phyloP scores from a whole-genome alignment of 2,113 vertebrate species.

The Plecotus auritus region DNA sequence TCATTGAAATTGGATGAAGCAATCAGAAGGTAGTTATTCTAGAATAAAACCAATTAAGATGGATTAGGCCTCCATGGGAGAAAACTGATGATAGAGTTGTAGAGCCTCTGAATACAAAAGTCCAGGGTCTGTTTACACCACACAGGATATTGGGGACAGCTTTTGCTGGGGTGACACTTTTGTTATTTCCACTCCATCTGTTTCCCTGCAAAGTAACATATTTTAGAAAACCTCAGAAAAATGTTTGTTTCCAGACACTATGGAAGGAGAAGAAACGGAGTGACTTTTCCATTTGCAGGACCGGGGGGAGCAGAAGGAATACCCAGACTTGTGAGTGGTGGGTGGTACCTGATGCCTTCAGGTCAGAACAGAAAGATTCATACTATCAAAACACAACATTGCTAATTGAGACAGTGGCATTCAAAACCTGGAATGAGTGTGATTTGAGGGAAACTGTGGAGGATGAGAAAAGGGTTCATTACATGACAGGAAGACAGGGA shows the following conservation, averaged over 20 bases:
- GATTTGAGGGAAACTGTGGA: neutral
- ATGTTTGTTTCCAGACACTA: neutral
- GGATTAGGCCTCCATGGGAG: neutral
- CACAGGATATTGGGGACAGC: neutral
- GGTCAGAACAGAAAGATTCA: neutral
- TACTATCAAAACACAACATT: neutral
- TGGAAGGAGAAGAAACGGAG: neutral
- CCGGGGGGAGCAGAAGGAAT: neutral
- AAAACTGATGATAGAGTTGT: neutral
- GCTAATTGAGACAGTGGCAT: neutral
- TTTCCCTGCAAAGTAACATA: constrained; percentile 4
- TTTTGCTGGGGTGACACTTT: neutral
- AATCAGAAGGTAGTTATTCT: neutral
- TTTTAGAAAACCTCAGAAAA: neutral
- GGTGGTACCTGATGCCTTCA: neutral
- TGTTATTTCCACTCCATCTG: neutral
- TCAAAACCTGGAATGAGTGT: neutral
- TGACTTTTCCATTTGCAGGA: neutral
- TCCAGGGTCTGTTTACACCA: neutral
- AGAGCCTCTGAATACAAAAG: neutral
- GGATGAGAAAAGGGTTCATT: neutral
- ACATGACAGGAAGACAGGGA: neutral
- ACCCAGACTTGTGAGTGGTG: no score
- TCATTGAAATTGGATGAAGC: neutral
- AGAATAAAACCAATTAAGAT: neutral